Evolutionary conservation across 2,888 invertebrate genomes (phyloP), one percentile per base, ranked within the genome.

Genomic region (Muschampia plurimacula): DNA sequence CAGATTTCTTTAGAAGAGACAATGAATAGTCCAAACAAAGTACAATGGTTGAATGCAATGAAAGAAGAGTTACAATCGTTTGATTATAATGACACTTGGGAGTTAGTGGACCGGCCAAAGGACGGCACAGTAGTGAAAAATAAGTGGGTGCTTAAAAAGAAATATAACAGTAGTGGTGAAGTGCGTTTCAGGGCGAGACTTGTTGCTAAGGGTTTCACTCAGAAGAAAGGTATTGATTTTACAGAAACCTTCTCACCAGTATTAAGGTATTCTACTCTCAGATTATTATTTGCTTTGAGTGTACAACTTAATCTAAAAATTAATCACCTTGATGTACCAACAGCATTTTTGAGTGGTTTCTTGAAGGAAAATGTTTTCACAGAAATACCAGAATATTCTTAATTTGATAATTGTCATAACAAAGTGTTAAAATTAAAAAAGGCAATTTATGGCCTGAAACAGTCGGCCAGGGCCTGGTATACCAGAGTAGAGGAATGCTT

Each of bases 381-480:
- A 65, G 7, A 67, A 8, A 67, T 70, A 57, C 76, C 74, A 59
- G 63, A 28, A 28, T 44, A 46, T 65, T 65, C 39, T 22, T 46
- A 59, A 46, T 39, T 57, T 5, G 7, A 36, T 66, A 65, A 41
- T 49, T 32, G 52, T 44, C 32, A 52, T 49, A 63, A 52, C 41
- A 69, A 69, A 62, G 64, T 64, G 1, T 41, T 64, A 22, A 64
- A 44, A 22, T 39, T 71, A 22, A 63, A 55, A 55, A 36, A 22
- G 81, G 76, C 76, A 2, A 74, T 74, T 10, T 74, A 76, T 67
- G 74, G 76, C 6, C 49, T 76, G 2, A 76, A 76, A 44, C 76
- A 76, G 49, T 74, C 76, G 36, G 66, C 76, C 9, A 68, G 74
- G 22, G 73, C 74, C 9, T 74, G 76, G 70, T 59, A 70, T 65